Conservation (phyloP, 2,888 invertebrate genomes). For the Hoplodrina blanda region DNA sequence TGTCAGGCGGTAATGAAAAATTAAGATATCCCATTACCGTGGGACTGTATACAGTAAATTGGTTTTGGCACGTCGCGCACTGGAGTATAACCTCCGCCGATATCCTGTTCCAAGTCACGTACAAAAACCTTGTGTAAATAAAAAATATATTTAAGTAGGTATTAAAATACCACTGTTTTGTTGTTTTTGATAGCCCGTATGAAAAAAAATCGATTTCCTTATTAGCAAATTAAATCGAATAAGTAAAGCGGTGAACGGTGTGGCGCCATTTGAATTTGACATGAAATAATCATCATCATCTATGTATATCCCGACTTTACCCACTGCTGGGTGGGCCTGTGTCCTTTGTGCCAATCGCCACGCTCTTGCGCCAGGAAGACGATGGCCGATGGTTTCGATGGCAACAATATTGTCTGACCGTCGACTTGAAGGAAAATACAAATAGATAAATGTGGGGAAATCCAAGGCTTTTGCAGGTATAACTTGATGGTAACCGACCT, state of each 20-base stretch:
- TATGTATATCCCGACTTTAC: too few relatives aligned
- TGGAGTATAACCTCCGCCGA: conserved; percentile 73
- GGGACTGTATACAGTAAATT: conserved; percentile 70
- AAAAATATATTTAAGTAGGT: conserved; percentile 20
- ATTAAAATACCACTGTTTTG: conserved; percentile 22
- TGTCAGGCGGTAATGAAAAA: conserved; percentile 65
- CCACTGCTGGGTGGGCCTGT: too few relatives aligned
- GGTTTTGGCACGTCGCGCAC: conserved; percentile 75
- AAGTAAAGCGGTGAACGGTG: conserved; percentile 15
- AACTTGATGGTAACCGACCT: conserved; percentile 4
- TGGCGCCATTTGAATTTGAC: background rate
- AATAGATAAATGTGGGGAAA: background rate
- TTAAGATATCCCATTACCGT: conserved; percentile 73
- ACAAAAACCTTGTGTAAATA: conserved; percentile 57
- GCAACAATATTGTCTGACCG: too few relatives aligned
- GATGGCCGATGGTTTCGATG: too few relatives aligned
- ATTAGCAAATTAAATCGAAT: conserved; percentile 44
- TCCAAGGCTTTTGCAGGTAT: conserved; percentile 11
- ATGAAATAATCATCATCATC: background rate
- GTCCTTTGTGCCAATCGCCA: too few relatives aligned
- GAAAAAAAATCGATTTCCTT: conserved; percentile 54
- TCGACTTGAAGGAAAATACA: too few relatives aligned
- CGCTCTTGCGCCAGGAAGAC: too few relatives aligned
- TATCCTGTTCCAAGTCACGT: conserved; percentile 71
- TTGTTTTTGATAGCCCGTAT: conserved; percentile 33